Evolutionary conservation across 2,888 invertebrate species (phyloP).

Genomic region (Nematopogon swammerdamellus): DNA sequence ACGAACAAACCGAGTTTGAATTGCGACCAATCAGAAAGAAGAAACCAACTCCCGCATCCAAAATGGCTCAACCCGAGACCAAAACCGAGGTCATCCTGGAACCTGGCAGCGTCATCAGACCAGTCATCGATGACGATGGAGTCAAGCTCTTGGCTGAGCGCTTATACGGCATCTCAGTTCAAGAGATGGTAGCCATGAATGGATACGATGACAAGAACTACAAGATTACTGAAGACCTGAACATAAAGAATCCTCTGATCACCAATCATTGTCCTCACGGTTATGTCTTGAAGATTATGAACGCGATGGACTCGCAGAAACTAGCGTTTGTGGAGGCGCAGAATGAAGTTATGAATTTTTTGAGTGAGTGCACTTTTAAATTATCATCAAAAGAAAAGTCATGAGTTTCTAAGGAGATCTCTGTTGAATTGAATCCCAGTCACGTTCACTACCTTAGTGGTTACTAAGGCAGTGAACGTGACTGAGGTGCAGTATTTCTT

Average conservation of each 20-base stretch:
- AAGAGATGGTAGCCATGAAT: conserved; percentile 59
- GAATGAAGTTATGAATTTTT: conserved; percentile 66
- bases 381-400: too few species aligned
- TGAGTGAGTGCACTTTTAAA: conserved; percentile 52
- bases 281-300: conserved; percentile 80
- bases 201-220: conserved; percentile 81
- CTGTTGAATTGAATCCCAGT: too few species aligned
- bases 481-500: too few species aligned
- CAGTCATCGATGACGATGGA: conserved; percentile 47
- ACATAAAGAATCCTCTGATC: conserved; percentile 60
- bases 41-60: conserved; percentile 5
- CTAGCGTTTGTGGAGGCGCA: conserved; percentile 68
- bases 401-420: too few species aligned
- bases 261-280: conserved; percentile 55
- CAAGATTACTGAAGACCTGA: conserved; percentile 57
- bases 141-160: conserved; percentile 51
- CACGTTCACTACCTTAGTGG: too few species aligned
- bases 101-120: conserved; percentile 57
- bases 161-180: conserved; percentile 61
- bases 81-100: conserved; percentile 21
- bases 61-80: conserved; percentile 18
- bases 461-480: too few species aligned
- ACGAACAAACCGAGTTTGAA: conserved; percentile 5
- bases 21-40: conserved; percentile 6
- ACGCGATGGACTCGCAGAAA: conserved; percentile 75